phyloP scores from a whole-genome alignment of 2,113 vertebrate genomes.

The Circaetus cinerascens region DNA sequence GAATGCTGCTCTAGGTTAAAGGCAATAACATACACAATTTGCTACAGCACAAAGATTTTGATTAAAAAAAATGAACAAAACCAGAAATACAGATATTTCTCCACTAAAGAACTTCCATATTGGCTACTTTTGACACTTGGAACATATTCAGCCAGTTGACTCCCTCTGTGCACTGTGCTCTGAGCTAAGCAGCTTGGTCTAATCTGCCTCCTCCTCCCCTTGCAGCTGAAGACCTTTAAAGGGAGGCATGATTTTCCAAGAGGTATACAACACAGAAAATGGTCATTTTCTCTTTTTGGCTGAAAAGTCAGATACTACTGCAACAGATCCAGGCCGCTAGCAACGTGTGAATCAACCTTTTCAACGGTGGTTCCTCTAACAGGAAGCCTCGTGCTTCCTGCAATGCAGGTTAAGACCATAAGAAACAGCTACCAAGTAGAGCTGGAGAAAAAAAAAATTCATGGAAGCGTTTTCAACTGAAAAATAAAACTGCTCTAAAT shows the following conservation, averaged over 20 bases:
- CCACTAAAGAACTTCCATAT: not conserved
- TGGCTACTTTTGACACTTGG: not conserved
- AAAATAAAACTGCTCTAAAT: not conserved
- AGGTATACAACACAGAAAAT: not conserved
- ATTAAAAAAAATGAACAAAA: not conserved
- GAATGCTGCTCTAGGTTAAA: not conserved
- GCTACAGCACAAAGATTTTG: not conserved
- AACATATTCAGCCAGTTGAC: not conserved
- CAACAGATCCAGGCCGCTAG: not conserved
- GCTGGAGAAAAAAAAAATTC: not conserved
- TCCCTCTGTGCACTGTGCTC: not conserved
- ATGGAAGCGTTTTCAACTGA: not conserved
- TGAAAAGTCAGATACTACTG: not conserved
- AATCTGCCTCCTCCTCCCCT: not conserved
- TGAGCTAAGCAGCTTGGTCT: not conserved
- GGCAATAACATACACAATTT: not conserved
- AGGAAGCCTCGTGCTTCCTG: not conserved
- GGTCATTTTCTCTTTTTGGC: not conserved
- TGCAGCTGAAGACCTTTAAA: not conserved
- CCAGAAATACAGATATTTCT: not conserved
- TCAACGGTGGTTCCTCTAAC: not conserved
- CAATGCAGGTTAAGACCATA: not conserved
- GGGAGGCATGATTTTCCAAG: not conserved
- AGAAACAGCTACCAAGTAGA: not conserved
- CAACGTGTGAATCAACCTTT: not conserved